A percentile compares a stretch with the other conserved stretches of the same genome.
Evolutionary conservation across 2,888 invertebrate genomes (phyloP).

Genomic region (Pantelozetes paolii): DNA sequence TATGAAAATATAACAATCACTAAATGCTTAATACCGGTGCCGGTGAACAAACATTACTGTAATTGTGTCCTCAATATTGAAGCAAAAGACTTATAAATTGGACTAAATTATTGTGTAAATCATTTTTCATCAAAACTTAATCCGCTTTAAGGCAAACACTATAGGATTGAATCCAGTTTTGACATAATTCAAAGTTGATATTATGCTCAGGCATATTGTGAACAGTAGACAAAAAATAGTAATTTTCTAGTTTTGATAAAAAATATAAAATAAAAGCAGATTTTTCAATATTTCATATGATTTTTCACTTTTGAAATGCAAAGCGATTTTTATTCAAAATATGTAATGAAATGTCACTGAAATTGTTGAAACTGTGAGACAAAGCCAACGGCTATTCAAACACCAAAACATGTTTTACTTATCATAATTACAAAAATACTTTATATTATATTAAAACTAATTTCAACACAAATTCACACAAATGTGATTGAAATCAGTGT

Average conservation of each 20-base stretch:
- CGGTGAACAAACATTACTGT: not conserved
- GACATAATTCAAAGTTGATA: not conserved
- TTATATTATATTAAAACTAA: too few relatives aligned
- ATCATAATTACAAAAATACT: conserved; percentile 1
- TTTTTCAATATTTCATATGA: too few relatives aligned
- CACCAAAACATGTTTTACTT: not conserved
- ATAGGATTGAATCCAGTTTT: not conserved
- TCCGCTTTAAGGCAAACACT: not conserved
- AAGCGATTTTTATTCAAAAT: not conserved
- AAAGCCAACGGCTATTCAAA: not conserved
- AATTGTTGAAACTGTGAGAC: not conserved
- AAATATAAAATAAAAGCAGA: too few relatives aligned
- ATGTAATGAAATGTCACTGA: not conserved
- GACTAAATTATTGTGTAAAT: not conserved
- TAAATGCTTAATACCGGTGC: not conserved
- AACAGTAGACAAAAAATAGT: too few relatives aligned
- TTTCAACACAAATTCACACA: too few relatives aligned
- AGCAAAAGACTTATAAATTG: not conserved
- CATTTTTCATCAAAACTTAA: not conserved
- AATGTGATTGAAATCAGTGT: too few relatives aligned
- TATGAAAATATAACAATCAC: not conserved
- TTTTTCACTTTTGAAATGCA: too few relatives aligned
- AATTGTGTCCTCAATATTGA: not conserved
- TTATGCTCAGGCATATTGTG: not conserved
- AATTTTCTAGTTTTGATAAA: too few relatives aligned